Evolutionary conservation across 2,797 vertebrate species (phyloP), one percentile per base, ranked within the genome.

Genomic region (Premnoplex brunnescens): DNA sequence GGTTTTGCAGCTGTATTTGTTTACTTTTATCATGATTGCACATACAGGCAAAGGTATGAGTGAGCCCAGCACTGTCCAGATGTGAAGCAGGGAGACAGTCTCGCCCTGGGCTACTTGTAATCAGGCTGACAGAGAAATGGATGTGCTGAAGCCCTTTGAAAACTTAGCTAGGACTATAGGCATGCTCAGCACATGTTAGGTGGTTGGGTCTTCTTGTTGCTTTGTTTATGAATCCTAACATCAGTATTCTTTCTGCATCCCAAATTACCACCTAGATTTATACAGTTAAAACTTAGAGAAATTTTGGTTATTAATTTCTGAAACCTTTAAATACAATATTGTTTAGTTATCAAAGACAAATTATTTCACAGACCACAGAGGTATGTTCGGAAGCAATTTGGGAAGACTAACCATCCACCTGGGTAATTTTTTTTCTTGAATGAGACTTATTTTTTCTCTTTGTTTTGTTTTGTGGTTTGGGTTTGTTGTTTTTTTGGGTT

Each of bases 1-100:
- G 2, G 18, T 91, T 91, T 74, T 64, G 41, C 92, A 96, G 82
- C 91, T 95, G 76, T 88, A 62, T 92, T 95, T 96, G 64, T 89
- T 89, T 92, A 74, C 60, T 89, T 93, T 67, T 78, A 36, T 63
- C 44, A 30, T 64, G 64, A 52, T 72, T 88, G 69, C 55, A 91
- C 58, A 82, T 93, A 81, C 58, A 89, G 79, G 92, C 84, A 54
- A 80, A 91, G 82, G 84, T 91, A 64, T 55, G 71, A 93, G 67
- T 83, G 68, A 92, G 69, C 68, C 93, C 0, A 0, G 63, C 77
- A 67, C 55, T 69, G 80, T 73, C 94, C 93, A 92, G 72, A 91
- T 88, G 82, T 76, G 87, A 71, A 76, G 44, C 83, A 89, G n/a
- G 59, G 84, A 77, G 73, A 39, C 59, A 78, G 17, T 34, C 62